Evolutionary conservation across 2,113 vertebrate genomes (phyloP).

Genomic region (Pelvicachromis taeniatus): DNA sequence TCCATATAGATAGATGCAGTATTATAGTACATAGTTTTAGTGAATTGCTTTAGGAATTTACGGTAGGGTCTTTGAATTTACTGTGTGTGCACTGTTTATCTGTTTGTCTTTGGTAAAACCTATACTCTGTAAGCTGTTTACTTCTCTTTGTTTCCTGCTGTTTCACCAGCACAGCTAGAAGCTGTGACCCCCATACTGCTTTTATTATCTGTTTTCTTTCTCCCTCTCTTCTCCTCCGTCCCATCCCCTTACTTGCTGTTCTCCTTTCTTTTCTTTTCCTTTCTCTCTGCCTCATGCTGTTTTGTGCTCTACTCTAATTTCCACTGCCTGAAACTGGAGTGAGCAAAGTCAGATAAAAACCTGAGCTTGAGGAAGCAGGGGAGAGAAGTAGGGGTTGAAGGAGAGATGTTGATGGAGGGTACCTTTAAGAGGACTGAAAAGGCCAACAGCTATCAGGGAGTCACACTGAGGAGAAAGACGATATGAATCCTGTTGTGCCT

Average conservation of each 20-base stretch:
- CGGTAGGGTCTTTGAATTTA: neutral
- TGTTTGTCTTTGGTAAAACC: conserved; percentile 28
- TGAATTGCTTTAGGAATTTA: neutral
- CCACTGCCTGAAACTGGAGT: conserved; percentile 24
- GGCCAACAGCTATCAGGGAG: conserved; percentile 31
- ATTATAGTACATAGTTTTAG: neutral
- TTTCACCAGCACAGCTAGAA: conserved; percentile 43
- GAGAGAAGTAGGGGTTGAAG: conserved; percentile 7
- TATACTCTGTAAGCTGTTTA: conserved; percentile 39
- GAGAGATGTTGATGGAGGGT: conserved; percentile 30
- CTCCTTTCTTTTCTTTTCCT: neutral
- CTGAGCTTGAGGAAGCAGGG: conserved; percentile 20
- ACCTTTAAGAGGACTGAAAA: conserved; percentile 24
- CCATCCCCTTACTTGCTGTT: neutral
- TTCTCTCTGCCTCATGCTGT: conserved; percentile 12
- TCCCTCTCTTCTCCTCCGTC: neutral
- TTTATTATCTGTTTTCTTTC: conserved; percentile 36
- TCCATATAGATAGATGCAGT: neutral
- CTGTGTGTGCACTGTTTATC: conserved; percentile 5
- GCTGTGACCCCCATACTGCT: conserved; percentile 33
- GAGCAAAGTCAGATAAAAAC: conserved; percentile 26
- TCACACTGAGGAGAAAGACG: conserved; percentile 38
- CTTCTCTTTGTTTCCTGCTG: conserved; percentile 40
- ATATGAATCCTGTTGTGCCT: conserved; percentile 27
- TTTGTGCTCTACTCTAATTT: conserved; percentile 36